Conservation (phyloP, 2,113 vertebrate species). For the Pteruthius melanotis region DNA sequence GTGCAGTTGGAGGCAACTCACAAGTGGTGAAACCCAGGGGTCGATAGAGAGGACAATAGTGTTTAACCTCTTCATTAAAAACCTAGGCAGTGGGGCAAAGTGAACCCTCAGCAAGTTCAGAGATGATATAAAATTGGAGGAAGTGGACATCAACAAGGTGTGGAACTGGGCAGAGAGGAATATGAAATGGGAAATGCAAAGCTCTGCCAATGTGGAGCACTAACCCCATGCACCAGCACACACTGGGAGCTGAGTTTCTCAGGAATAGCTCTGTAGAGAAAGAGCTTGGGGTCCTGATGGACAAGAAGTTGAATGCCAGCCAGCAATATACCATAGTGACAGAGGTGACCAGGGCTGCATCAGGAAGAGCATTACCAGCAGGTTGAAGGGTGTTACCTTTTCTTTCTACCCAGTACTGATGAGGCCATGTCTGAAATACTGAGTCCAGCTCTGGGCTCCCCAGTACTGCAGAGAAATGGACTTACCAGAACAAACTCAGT, state of each 20-base stretch:
- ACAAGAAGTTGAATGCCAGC: not conserved
- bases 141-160: accelerated
- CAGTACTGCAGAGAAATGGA: not conserved
- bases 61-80: not conserved
- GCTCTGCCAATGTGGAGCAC: not conserved
- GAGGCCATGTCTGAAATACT: not conserved
- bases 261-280: not conserved
- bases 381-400: not conserved
- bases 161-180: not conserved
- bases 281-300: not conserved
- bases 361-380: not conserved
- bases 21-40: no score
- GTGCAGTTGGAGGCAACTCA: not conserved
- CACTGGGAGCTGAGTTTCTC: not conserved
- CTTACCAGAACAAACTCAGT: not conserved
- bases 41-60: not conserved
- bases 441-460: not conserved
- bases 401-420: not conserved
- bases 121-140: not conserved
- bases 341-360: not conserved
- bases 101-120: not conserved
- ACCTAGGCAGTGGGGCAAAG: not conserved
- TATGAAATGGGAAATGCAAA: not conserved
- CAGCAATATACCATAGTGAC: not conserved
- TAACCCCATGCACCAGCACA: not conserved